Base-by-base conservation (phyloP, 1,140 invertebrate species). In the Drosophila lacteicornis region DNA sequence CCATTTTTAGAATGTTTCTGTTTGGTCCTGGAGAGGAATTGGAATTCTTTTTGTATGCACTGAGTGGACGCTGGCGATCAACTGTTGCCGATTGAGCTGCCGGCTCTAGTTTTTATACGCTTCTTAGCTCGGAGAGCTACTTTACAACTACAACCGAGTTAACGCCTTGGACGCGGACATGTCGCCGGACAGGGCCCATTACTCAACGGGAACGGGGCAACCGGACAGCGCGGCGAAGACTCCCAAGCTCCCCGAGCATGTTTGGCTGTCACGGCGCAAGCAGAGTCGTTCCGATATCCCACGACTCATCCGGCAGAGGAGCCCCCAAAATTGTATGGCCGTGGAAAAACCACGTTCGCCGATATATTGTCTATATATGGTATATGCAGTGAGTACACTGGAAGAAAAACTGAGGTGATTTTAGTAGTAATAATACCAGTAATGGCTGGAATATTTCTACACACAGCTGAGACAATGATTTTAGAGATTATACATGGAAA, bases 71-170 rank as follows among this genome's bases (percentile, higher is more conserved):
- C 50, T 46, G 68, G 4, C 36, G 53, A 50, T 56, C 66, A 76
- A 87, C 84, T 87, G 84, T 75, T 60, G 77, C 11, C 43, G 38
- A 36, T 50, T 47, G 19, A 33, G 53, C 27, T 46, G 56, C 19
- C 46, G 50, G 3, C 51, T 51, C 55, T 49, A 67, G 69, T 63
- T 80, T 87, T 84, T 87, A 87, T 87, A 84, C 77, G 50, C 50
- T 87, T 66, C 56, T 67, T 30, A 70, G 68, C 55, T 11, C 67
- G 47, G 65, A 60, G 69, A 49, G 65, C 58, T 55, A 69, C 63
- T 88, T 88, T 84, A 80, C 84, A 88, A 78, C 81, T 69, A 73
- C 74, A 78, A 60, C 77, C 61, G 63, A 83, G 80, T 77, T 49
- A 73, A 73, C 81, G 76, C 61, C 75, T 71, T 62, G 42, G 45